These are phyloP conservation scores for Stegastes partitus DNA, from an alignment of 2,113 vertebrate species.

Conservation along the genomic window DNA sequence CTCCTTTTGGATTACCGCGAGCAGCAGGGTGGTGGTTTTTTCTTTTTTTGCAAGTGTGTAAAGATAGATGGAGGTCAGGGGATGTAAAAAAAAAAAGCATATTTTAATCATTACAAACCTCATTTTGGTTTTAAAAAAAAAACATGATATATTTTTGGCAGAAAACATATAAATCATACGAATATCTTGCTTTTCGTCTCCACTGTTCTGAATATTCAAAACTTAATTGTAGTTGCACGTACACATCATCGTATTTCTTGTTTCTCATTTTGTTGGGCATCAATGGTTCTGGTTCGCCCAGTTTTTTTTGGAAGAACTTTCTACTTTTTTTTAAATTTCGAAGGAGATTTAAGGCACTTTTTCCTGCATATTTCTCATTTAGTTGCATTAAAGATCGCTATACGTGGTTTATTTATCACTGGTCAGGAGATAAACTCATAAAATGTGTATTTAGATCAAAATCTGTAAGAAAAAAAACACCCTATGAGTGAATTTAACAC, in stretches of 20 bases:
- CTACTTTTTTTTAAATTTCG: no score
- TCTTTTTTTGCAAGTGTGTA: background rate
- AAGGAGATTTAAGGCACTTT: no score
- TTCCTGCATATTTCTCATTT: no score
- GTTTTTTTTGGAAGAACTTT: no score
- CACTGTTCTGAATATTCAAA: background rate
- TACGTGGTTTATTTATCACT: no score
- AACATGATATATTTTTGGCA: no score
- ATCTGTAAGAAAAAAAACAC: no score
- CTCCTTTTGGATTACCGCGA: conserved; percentile 25
- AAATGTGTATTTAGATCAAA: no score
- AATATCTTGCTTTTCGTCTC: background rate
- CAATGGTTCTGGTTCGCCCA: no score
- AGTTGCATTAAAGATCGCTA: no score
- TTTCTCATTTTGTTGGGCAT: background rate
- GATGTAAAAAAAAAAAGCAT: background rate
- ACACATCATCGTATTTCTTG: background rate
- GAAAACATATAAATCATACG: background rate
- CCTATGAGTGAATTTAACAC: no score
- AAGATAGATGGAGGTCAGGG: conserved; percentile 37
- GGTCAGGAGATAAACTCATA: no score
- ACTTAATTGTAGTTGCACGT: background rate
- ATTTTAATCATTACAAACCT: background rate
- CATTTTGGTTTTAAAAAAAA: background rate
- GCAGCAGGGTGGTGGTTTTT: conserved; percentile 4